Base-by-base conservation (phyloP, 1,140 invertebrate species). In the Drosophila malerkotliana region DNA sequence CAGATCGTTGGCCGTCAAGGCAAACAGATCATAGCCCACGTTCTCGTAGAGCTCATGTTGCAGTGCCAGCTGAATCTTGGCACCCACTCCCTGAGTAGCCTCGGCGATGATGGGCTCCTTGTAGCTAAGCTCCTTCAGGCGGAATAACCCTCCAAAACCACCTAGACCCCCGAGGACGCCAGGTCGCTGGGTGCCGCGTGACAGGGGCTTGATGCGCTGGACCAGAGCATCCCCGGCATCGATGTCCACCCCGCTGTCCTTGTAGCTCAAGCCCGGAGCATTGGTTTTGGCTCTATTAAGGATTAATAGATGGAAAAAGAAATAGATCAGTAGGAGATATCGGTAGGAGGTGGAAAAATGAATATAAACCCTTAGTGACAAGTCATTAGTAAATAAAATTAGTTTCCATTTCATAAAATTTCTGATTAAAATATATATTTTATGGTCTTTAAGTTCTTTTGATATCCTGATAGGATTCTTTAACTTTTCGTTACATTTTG, bases 1-100 rank as follows among this genome's bases (percentile, higher is more conserved):
- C 49, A 99, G 95, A 92, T 99, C 98, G 93, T 99, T 99, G 2
- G 98, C 98, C 91, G 98, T 98, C 97, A 99, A 99, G 8, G 98
- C 98, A 8, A 99, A 98, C 32, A 99, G 93, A 93, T 99, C 99
- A 79, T 98, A 96, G 1, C 98, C 99, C 59, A 99, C 94, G 0
- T 96, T 96, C 72, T 96, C 93, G 90, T 98, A 98, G 49, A 96
- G 95, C 18, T 95, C 94, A 57, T 94, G 94, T 58, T 94, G 93
- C 85, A 98, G 94, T 0, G 98, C 98, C 78, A 99, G 95, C 95
- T 98, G 97, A 9, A 98, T 93, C 92, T 98, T 98, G 1, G 97
- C 98, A 4, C 98, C 98, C 63, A 99, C 97, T 96, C 97, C 94
- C 96, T 98, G 45, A 97, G 93, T 93, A 3, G 97, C 98, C 69